Evolutionary conservation across 1,140 invertebrate genomes (phyloP).

Genomic region (Drosophila leontia): DNA sequence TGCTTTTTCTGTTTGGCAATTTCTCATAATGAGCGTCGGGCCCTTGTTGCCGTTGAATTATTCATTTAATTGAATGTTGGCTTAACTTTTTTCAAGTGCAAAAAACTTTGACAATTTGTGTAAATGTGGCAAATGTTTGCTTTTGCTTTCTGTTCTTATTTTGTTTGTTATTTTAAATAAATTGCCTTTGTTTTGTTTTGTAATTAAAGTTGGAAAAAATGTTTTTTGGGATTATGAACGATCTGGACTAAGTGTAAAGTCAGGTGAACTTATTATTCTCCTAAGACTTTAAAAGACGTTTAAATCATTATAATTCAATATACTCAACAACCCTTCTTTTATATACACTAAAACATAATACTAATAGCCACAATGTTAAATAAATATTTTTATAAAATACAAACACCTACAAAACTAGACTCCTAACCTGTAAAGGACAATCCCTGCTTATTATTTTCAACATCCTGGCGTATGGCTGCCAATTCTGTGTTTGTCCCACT

Average conservation of each 20-base stretch:
- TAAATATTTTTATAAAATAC: neutral
- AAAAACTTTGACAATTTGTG: conserved; percentile 82
- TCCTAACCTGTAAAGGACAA: conserved; percentile 10
- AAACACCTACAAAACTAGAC: neutral
- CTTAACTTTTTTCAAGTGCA: conserved; percentile 80
- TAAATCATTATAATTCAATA: neutral
- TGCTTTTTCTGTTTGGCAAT: conserved; percentile 72
- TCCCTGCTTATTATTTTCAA: conserved; percentile 5
- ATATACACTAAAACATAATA: neutral
- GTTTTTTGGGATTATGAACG: conserved; percentile 15
- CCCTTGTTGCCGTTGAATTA: conserved; percentile 57
- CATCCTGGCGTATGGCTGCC: conserved; percentile 13
- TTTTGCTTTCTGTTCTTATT: conserved; percentile 34
- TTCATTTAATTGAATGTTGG: conserved; percentile 77
- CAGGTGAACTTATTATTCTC: neutral
- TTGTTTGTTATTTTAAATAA: conserved; percentile 48
- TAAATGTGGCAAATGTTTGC: conserved; percentile 75
- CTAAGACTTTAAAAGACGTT: neutral
- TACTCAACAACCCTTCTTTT: neutral
- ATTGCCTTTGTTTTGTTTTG: conserved; percentile 27
- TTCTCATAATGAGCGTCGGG: conserved; percentile 73
- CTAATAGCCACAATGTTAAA: neutral
- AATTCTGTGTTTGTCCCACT: conserved; percentile 18
- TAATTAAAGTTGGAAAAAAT: conserved; percentile 34
- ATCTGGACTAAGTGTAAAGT: conserved; percentile 18